Base-by-base conservation (phyloP, 2,888 invertebrate species). In the Caenorhabditis drosophilae region DNA sequence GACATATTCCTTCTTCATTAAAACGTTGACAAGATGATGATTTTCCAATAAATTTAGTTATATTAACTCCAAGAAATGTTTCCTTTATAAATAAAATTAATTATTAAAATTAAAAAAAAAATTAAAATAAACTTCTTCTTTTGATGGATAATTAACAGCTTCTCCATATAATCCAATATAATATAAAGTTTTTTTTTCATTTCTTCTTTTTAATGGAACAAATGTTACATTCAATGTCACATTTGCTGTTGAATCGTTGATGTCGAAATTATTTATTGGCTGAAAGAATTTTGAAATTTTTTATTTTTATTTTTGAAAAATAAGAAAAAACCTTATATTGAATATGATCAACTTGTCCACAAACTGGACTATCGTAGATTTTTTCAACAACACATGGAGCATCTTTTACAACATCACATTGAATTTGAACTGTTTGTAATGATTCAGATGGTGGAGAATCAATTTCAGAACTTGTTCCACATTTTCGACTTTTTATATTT, bases 131-230 rank as follows among this genome's bases (percentile, higher is more conserved):
- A n/a, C n/a, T 50, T 78, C 72, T 48, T 77, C 75, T 35, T 63
- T 55, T 6, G 66, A 67, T 2, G 44, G 54, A 46, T 64, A 79
- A 16, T 67, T 64, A 9, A 35, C 35, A 4, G 80, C 81, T 16
- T 68, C 53, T 16, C 81, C 81, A 50, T 75, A 81, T 16, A 79
- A 56, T 25, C 75, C 80, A 7, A 80, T 66, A 42, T 73, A 77
- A 51, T 81, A 81, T 3, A 79, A 55, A 2, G 72, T 71, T 4
- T 67, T 64, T 0, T 64, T 38, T 4, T 75, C 63, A 11, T 66
- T 67, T 7, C 15, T 25, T 44, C 76, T 38, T 22, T 38, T 11
- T 0, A 68, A 26, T 4, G 79, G 77, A 4, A 42, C 56, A 50
- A 80, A 81, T 1, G 79, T 69, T 2, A 81, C 67, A 46, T 81